A percentile compares a stretch with the other conserved stretches of the same genome.
phyloP scores from a whole-genome alignment of 1,140 invertebrate genomes.

The Helicoverpa zea region DNA sequence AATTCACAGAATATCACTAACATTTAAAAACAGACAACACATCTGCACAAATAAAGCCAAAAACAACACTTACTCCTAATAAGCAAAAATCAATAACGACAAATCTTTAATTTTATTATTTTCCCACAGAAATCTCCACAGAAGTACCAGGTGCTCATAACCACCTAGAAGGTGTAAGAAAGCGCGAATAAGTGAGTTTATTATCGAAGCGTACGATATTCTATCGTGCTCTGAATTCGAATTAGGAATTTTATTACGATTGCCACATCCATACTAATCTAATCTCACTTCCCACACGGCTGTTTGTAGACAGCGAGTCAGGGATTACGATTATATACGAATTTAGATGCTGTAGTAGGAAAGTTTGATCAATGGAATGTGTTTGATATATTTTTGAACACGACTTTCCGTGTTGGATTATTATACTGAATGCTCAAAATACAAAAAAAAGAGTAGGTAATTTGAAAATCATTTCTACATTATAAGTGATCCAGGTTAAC shows the following conservation, averaged over 20 bases:
- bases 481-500: too few species aligned
- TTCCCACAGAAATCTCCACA: background rate
- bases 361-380: background rate
- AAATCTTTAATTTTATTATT: conserved; percentile 12
- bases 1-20: background rate
- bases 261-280: conserved; percentile 40
- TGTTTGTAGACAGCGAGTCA: background rate
- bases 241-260: conserved; percentile 46
- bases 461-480: too few species aligned
- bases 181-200: conserved; percentile 26
- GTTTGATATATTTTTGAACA: too few species aligned
- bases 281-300: conserved; percentile 37
- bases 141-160: conserved; percentile 23
- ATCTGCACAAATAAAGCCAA: background rate
- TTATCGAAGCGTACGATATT: conserved; percentile 23
- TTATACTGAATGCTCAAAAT: too few species aligned
- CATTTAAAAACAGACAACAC: background rate
- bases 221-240: conserved; percentile 44
- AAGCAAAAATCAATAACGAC: background rate
- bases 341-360: background rate
- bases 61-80: background rate
- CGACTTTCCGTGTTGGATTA: too few species aligned
- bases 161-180: conserved; percentile 5
- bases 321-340: conserved; percentile 7
- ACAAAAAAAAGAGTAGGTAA: too few species aligned